These are phyloP conservation scores for Helicoverpa zea DNA, from an alignment of 1,140 invertebrate genomes.

Conservation along the genomic window DNA sequence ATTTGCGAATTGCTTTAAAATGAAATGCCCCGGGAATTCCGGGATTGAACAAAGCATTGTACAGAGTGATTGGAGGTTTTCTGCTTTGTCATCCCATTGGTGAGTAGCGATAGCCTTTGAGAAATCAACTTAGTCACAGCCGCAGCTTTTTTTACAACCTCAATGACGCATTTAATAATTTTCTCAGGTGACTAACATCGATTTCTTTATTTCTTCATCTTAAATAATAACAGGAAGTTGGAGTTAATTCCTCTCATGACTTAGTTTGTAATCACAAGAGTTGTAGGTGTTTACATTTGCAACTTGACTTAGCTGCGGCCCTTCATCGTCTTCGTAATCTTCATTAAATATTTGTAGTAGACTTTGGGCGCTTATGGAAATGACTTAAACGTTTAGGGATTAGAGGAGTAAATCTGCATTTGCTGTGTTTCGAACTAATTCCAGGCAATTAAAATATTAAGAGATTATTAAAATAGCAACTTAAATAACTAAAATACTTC, in stretches of 20 bases:
- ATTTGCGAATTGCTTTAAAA: constrained; percentile 47
- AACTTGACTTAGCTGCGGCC: constrained; percentile 19
- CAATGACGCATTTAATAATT: constrained; percentile 28
- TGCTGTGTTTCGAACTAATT: constrained; percentile 14
- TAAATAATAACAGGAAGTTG: constrained; percentile 26
- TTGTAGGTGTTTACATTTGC: constrained; percentile 25
- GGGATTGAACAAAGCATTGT: constrained; percentile 38
- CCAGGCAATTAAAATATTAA: background rate
- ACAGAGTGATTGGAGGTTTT: constrained; percentile 27
- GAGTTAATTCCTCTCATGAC: constrained; percentile 21
- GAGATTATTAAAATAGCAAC: background rate
- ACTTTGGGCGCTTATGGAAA: constrained; percentile 20
- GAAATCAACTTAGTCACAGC: constrained; percentile 47
- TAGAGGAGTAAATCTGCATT: constrained; percentile 29
- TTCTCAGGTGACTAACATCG: constrained; percentile 35
- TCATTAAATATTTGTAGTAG: constrained; percentile 29
- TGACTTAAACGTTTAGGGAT: constrained; percentile 31
- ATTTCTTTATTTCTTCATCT: constrained; percentile 22
- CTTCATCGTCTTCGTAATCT: constrained; percentile 26
- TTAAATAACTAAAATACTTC: background rate
- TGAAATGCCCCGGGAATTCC: constrained; percentile 43
- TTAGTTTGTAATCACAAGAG: constrained; percentile 23
- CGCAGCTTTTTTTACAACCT: constrained; percentile 14
- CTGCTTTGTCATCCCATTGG: constrained; percentile 41
- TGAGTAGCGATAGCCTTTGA: constrained; percentile 22